Base-by-base conservation (phyloP, 1,140 invertebrate species). In the Drosophila repletoides region DNA sequence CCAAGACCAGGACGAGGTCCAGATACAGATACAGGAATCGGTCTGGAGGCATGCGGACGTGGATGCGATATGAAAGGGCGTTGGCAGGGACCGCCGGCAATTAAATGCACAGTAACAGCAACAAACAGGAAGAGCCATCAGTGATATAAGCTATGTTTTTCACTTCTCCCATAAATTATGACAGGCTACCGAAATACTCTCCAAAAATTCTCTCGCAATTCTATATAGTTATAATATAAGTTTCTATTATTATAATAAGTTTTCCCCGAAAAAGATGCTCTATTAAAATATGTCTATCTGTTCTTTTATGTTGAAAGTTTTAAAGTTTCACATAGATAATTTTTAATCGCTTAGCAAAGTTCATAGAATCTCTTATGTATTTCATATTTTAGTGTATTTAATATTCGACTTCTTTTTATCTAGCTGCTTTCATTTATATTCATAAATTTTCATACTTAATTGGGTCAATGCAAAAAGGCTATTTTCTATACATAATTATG, bases 11-110 rank as follows among this genome's bases (percentile, higher is more conserved):
- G 34, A 14, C 34, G 5, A 19, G 2, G 15, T n/a, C 10, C 34
- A 15, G n/a, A n/a, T n/a, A 28, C 5, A 21, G 48, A 26, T 19
- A 7, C 5, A 17, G 4, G 19, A 4, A 21, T 34, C 10, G 19
- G 24, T 3, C 6, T 24, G 31, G 31, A 51, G 4, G 21, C 3
- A 24, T 2, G 4, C 9, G 36, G 38, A 22, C 7, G 31, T n/a
- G 31, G 45, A 38, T 40, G 12, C 28, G 17, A 43, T 33, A 43
- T 26, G 31, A 28, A 24, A 36, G 33, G 26, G 43, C 53, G 26
- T 59, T 26, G 64, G 17, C 43, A 29, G 43, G 5, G 12, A 46
- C 24, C 43, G 71, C 61, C 65, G 67, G 79, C 79, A 83, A 83
- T 83, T 83, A 84, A 74, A 67, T 63, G 41, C 36, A 64, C 41